phyloP scores from a whole-genome alignment of 2,797 vertebrate species.

The Mormyrus hasselquistii region DNA sequence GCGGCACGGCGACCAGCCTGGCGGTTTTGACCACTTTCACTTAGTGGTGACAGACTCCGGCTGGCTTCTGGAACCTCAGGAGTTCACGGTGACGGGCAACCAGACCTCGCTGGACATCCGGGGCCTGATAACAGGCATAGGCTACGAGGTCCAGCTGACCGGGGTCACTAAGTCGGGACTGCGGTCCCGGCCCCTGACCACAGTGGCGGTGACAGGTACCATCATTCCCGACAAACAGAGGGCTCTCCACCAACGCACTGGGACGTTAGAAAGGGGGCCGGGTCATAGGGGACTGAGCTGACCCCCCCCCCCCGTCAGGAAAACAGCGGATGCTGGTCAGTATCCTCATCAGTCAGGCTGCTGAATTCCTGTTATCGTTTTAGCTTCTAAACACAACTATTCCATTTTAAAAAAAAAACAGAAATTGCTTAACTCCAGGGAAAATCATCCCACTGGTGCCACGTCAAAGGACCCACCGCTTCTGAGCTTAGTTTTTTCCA shows the following conservation, averaged over 20 bases:
- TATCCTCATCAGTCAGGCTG: not conserved
- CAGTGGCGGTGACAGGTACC: conserved; percentile 92
- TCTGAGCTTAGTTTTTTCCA: not conserved
- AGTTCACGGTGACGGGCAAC: conserved; percentile 81
- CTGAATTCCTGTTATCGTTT: not conserved
- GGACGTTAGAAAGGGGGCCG: not conserved
- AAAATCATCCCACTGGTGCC: not conserved
- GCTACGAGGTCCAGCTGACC: conserved; percentile 89
- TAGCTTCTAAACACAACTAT: not conserved
- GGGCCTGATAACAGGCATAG: conserved; percentile 96
- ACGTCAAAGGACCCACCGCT: not conserved
- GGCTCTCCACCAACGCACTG: conserved; percentile 24
- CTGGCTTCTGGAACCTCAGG: conserved; percentile 88
- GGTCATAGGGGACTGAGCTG: not conserved
- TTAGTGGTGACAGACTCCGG: conserved; percentile 90
- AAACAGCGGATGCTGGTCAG: not conserved
- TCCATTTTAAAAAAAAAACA: not conserved
- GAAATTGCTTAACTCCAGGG: not conserved
- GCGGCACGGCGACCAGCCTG: conserved; percentile 54
- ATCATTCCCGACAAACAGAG: conserved; percentile 19
- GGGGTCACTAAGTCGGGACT: conserved; percentile 78
- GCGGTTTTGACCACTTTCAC: conserved; percentile 77
- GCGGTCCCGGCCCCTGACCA: conserved; percentile 80
- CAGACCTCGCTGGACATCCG: conserved; percentile 80
- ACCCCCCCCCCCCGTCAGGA: not conserved